Base-by-base conservation (phyloP, 2,797 vertebrate genomes). In the Ispidina picta region DNA sequence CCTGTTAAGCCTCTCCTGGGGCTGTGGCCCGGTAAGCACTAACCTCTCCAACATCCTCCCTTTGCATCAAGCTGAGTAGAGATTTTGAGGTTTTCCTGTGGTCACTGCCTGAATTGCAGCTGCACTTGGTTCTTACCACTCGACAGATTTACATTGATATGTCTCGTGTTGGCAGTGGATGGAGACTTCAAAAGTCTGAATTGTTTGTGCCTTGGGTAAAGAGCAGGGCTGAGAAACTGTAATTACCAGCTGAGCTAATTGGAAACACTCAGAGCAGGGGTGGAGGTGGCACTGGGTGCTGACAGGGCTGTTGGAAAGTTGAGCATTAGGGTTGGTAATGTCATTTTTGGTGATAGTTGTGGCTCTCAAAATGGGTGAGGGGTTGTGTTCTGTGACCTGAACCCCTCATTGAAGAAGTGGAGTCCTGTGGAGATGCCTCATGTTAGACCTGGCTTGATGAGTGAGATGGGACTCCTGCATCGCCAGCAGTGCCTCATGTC, bases 1-100 rank as follows among this genome's bases (percentile, higher is more conserved):
- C 16, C 2, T 0, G 0, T 78, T 56, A 26, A 4, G 2, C 56
- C 58, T 71, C 78, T 86, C 9, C n/a, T 62, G 78, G 41, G 0
- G 5, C 81, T 79, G 81, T 90, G 86, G 33, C 75, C 75, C 17
- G 2, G 49, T 82, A n/a, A 76, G 69, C 84, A 51, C 62, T 87
- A 69, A 90, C 74, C 69, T 91, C 83, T 81, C 19, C 14, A 9
- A 76, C 56, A 70, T 79, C 74, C 49, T 85, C 28, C 44, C 43
- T 79, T 89, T 74, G 46, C 71, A 19, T 84, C 76, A 39, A 56
- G 41, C 87, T 54, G 80, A 84, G 80, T 25, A 46, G 88, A 88
- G 89, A 95, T 92, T 93, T 93, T 89, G 88, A 89, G 93, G 91
- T 96, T 94, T 95, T 95, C 88, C 91, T 96, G 91, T 95, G 94